phyloP scores from a whole-genome alignment of 2,113 vertebrate genomes.

The Grus americana region DNA sequence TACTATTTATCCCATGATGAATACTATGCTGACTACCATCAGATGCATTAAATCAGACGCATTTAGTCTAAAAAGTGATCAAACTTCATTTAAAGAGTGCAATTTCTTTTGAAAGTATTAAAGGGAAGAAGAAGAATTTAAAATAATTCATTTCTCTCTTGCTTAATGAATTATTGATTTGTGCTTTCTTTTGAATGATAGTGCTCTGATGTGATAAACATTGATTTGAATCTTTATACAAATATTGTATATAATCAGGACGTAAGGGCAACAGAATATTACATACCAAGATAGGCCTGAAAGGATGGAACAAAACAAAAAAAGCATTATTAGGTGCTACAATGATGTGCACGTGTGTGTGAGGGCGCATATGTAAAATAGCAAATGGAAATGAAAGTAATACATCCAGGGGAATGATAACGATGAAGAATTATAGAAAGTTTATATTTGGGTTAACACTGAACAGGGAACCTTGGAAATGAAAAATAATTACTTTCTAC shows the following conservation, averaged over 20 bases:
- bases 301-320: background rate
- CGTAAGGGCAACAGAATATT: background rate
- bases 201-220: slow-evolving; percentile 6
- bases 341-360: background rate
- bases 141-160: background rate
- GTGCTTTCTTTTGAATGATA: slow-evolving; percentile 19
- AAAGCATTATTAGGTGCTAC: background rate
- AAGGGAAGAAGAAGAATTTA: background rate
- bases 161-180: slow-evolving; percentile 55
- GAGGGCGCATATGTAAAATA: background rate
- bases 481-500: background rate
- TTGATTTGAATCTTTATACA: slow-evolving; percentile 26
- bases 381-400: background rate
- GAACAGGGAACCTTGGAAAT: background rate
- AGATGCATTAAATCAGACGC: background rate
- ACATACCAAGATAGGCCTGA: background rate
- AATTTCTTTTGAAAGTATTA: background rate
- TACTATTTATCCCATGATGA: background rate
- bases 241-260: slow-evolving; percentile 9
- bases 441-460: background rate
- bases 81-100: slow-evolving; percentile 11
- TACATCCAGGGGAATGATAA: background rate
- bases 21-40: background rate
- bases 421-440: background rate
- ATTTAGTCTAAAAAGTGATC: background rate